Percentiles rank a stretch among this genome's conserved stretches.
These are phyloP conservation scores for Polymixis lichenea DNA, from an alignment of 2,888 invertebrate species.

Conservation along the genomic window DNA sequence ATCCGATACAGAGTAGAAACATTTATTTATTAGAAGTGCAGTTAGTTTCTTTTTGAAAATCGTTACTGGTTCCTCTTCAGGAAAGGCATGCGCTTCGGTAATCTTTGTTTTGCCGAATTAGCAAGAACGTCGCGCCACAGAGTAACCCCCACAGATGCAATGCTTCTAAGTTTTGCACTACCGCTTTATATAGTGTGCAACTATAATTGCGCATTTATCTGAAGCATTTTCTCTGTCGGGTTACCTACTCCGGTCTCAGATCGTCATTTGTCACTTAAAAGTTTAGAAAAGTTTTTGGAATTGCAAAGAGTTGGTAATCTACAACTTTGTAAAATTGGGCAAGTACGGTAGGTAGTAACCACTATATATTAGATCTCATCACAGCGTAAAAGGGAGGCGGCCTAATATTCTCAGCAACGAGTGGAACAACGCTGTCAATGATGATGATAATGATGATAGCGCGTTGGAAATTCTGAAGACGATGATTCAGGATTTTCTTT, in stretches of 20 bases:
- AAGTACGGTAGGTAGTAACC: no score
- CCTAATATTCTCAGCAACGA: no score
- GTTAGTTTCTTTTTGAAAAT: no score
- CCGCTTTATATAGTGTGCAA: not conserved
- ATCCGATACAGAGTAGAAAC: no score
- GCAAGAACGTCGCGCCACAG: not conserved
- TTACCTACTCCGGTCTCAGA: not conserved
- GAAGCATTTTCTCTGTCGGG: not conserved
- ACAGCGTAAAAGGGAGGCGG: not conserved
- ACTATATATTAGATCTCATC: not conserved
- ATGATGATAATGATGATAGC: not conserved
- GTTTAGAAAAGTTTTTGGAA: not conserved
- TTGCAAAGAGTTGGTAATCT: not conserved
- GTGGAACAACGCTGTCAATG: not conserved
- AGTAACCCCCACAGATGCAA: not conserved
- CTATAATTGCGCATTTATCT: not conserved
- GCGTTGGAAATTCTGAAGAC: not conserved
- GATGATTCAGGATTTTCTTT: not conserved
- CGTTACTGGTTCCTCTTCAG: no score
- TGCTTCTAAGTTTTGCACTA: not conserved
- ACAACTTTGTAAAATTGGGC: not conserved
- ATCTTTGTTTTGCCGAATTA: conserved; percentile 2
- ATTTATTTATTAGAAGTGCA: no score
- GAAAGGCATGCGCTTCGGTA: not conserved
- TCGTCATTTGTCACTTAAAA: not conserved